Percentiles rank a stretch among this genome's conserved stretches.
Evolutionary conservation across 2,113 vertebrate genomes (phyloP).

Genomic region (Ranitomeya variabilis): DNA sequence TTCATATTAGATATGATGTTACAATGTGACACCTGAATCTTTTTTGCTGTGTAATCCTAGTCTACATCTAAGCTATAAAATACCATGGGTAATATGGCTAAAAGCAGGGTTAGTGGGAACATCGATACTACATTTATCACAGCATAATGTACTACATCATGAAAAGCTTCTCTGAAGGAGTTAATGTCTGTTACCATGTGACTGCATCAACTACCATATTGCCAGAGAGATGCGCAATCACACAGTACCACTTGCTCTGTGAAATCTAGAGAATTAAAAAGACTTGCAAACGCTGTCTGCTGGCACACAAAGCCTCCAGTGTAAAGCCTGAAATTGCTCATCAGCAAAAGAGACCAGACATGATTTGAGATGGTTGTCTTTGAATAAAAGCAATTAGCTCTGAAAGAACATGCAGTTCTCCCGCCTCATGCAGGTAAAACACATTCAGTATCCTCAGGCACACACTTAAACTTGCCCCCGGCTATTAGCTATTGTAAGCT

Average conservation of each 20-base stretch:
- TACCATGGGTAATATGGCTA: too few relatives aligned
- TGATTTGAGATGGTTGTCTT: constrained; percentile 59
- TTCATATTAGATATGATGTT: too few relatives aligned
- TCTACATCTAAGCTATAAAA: too few relatives aligned
- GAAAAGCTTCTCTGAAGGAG: neutral
- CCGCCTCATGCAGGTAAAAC: constrained; percentile 55
- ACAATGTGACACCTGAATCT: too few relatives aligned
- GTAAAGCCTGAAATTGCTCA: constrained; percentile 58
- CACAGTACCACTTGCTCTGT: constrained; percentile 36
- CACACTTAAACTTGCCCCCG: constrained; percentile 55
- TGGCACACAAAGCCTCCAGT: constrained; percentile 55
- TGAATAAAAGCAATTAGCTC: constrained; percentile 58
- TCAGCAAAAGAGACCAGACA: constrained; percentile 58
- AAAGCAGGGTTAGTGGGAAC: too few relatives aligned
- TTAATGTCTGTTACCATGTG: constrained; percentile 39
- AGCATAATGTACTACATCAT: too few relatives aligned
- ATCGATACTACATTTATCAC: neutral
- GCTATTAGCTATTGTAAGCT: constrained; percentile 57
- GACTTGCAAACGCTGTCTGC: constrained; percentile 50
- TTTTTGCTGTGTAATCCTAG: too few relatives aligned
- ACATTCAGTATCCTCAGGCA: constrained; percentile 55
- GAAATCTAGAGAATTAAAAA: constrained; percentile 54
- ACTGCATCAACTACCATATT: constrained; percentile 44
- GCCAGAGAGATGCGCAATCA: constrained; percentile 51
- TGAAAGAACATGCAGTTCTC: constrained; percentile 55